Evolutionary conservation across 2,113 vertebrate species (phyloP).

Genomic region (Sebastes fasciatus): DNA sequence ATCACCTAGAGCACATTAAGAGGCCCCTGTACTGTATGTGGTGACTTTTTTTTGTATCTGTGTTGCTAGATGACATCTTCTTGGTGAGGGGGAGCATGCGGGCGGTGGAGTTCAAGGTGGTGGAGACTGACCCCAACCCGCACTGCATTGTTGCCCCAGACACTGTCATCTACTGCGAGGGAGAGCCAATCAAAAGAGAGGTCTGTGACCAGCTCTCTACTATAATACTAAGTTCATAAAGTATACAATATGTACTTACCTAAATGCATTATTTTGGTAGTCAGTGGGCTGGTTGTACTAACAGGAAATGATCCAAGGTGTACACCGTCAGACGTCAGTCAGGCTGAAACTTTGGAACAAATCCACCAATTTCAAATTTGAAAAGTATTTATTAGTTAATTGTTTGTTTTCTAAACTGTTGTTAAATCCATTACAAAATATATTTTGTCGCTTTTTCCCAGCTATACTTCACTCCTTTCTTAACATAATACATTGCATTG

Average conservation of each 20-base stretch:
- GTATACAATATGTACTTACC: not conserved
- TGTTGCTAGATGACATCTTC: slow-evolving; percentile 91
- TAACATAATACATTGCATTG: not conserved
- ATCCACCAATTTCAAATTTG: not conserved
- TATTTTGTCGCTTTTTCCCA: not conserved
- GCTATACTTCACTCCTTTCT: not conserved
- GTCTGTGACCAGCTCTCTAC: slow-evolving; percentile 55
- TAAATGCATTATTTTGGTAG: not conserved
- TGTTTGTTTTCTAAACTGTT: not conserved
- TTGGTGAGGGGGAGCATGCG: slow-evolving; percentile 96
- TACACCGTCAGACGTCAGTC: not conserved
- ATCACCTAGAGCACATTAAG: not conserved
- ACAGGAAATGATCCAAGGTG: not conserved
- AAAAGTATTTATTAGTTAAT: not conserved
- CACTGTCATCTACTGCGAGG: slow-evolving; percentile 97
- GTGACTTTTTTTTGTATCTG: not conserved
- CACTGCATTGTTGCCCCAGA: slow-evolving; percentile 97
- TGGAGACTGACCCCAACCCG: slow-evolving; percentile 94
- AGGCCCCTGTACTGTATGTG: not conserved
- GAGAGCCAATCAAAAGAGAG: slow-evolving; percentile 96
- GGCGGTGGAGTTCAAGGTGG: slow-evolving; percentile 97
- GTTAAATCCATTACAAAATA: not conserved
- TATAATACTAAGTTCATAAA: not conserved
- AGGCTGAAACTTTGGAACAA: too few relatives aligned
- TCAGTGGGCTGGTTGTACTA: not conserved